Base-by-base conservation (phyloP, 2,113 vertebrate species). In the Alexandromys fortis region DNA sequence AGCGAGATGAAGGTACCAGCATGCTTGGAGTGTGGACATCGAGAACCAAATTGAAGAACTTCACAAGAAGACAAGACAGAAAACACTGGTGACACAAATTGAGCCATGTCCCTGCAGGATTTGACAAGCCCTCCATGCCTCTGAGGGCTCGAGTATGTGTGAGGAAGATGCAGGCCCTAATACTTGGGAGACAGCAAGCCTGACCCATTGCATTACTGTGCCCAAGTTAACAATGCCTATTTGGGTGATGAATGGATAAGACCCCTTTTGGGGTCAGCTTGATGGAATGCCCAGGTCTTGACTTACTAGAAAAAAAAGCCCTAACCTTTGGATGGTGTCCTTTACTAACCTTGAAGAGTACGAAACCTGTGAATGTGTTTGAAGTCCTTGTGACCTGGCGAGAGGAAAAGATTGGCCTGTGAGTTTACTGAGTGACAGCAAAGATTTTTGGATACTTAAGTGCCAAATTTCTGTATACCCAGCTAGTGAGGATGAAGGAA, bases 361-460 rank as follows among this genome's bases (percentile, higher is more conserved):
- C 33, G 12, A 85, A 81, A 88, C 79, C 24, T 12, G 58, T 58
- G 5, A 30, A 19, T 42, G 17, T 58, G 72, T 97, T 81, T 72
- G 24, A 82, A 42, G 49, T 73, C n/a, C 1, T 42, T 91, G 28
- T 77, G 58, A 86, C 68, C 33, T 38, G 11, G 33, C 21, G 24
- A 91, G 42, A 70, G 55, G 76, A 88, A 42, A 92, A 92, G 76
- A 73, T 89, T 97, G n/a, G 33, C 24, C 58, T 75, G 11, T 67
- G 22, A 78, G 19, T 9, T 86, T 78, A 42, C 3, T 49, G 17
- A 77, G 26, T 61, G 85, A 86, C 93, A 61, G 52, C 28, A 78
- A 87, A 76, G 26, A 42, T 55, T 30, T 30, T 2, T 58, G 14
- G 67, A 28, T 68, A 47, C 21, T 86, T 28, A 10, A 45, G 5